A percentile compares a stretch with the other conserved stretches of the same genome.
These are phyloP conservation scores for Apogon hyalosoma DNA, from an alignment of 2,797 vertebrate genomes.

Conservation along the genomic window DNA sequence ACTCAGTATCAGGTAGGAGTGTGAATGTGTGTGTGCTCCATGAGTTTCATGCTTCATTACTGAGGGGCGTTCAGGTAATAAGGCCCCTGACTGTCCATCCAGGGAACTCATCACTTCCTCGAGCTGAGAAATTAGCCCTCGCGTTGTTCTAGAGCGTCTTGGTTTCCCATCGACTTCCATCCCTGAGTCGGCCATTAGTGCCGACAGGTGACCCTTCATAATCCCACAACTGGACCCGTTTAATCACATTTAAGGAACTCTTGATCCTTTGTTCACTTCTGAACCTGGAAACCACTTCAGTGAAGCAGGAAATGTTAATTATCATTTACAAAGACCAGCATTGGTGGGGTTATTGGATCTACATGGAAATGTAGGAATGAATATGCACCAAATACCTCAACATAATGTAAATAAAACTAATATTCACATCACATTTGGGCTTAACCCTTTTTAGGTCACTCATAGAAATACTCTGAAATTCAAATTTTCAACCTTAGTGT, in stretches of 20 bases:
- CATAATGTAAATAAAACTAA: too few relatives aligned
- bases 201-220: constrained; percentile 47
- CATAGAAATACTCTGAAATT: too few relatives aligned
- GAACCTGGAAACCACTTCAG: constrained; percentile 12
- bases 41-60: constrained; percentile 74
- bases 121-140: constrained; percentile 60
- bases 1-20: constrained; percentile 42
- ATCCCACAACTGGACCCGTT: constrained; percentile 49
- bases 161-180: constrained; percentile 54
- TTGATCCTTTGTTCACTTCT: constrained; percentile 39
- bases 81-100: constrained; percentile 58
- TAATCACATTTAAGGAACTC: constrained; percentile 55
- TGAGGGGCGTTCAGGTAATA: constrained; percentile 62
- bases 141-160: constrained; percentile 48
- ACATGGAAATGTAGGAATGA: too few relatives aligned
- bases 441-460: too few relatives aligned
- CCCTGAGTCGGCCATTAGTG: constrained; percentile 38
- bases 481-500: too few relatives aligned
- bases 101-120: constrained; percentile 64
- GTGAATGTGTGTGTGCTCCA: constrained; percentile 39
- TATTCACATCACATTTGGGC: too few relatives aligned
- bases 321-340: not conserved
- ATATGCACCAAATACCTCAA: too few relatives aligned
- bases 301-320: constrained; percentile 10
- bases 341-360: too few relatives aligned